Base-by-base conservation (phyloP, 2,113 vertebrate genomes). In the Pteropus alecto region DNA sequence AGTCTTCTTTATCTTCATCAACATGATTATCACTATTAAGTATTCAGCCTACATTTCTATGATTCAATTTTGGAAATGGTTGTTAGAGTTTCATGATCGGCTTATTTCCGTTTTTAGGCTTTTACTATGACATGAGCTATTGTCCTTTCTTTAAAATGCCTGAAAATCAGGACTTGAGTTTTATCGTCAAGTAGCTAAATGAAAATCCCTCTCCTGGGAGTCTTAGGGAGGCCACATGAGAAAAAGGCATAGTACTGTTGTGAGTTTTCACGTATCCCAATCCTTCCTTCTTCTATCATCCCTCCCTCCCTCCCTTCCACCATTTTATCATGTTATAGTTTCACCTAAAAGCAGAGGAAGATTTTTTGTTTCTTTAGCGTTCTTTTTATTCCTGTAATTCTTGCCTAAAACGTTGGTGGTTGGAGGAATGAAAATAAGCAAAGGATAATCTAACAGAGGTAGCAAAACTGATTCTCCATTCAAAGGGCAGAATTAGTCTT, bases 61-160 rank as follows among this genome's bases (percentile, higher is more conserved):
- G 63, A 89, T 63, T 87, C 70, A 77, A 0, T 87, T 54, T 96
- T 84, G 14, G 65, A 95, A 86, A 67, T 76, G 63, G 51, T n/a
- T 67, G 79, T 92, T 68, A 73, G 87, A 58, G 74, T 56, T 89
- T 87, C 38, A 38, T 46, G 70, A 93, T 71, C 35, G 87, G 92
- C 93, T 96, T 93, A 87, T 92, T 76, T 95, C 90, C 22, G 13
- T 43, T 92, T 95, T 63, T 89, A 83, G 81, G 33, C 63, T 81
- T 94, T 90, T 84, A 89, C 2, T 58, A 35, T 71, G 82, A 48
- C 51, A 79, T 93, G 82, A 85, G 63, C 46, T 95, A 63, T n/a
- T 87, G 35, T n/a, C 71, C 41, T 61, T 96, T 91, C 33, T 90
- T 85, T 71, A 95, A 95, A 86, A 33, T 70, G 33, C 33, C 87